Conservation (phyloP, 2,113 vertebrate species). For the Myxocyprinus asiaticus region DNA sequence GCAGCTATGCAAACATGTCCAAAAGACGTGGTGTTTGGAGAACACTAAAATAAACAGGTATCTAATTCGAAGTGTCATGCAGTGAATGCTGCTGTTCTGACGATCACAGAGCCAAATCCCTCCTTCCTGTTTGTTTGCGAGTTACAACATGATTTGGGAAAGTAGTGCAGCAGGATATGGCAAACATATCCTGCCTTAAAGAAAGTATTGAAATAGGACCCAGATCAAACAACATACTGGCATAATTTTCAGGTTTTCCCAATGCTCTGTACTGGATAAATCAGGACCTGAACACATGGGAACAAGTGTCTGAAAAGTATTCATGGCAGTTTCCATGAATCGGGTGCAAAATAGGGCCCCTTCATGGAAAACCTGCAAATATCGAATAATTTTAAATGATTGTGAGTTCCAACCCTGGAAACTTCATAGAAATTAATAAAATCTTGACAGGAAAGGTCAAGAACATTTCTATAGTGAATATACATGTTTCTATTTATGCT, state of each 20-base stretch:
- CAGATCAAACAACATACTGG: constrained; percentile 6
- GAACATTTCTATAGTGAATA: no score
- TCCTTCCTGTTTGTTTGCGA: constrained; percentile 4
- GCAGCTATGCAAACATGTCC: background rate
- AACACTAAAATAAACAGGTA: constrained; percentile 12
- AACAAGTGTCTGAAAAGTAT: no score
- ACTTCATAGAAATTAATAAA: no score
- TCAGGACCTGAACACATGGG: background rate
- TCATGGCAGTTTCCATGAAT: no score
- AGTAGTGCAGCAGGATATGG: constrained; percentile 16
- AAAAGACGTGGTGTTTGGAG: background rate
- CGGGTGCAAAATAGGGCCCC: no score
- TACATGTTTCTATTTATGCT: no score
- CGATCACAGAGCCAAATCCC: constrained; percentile 2
- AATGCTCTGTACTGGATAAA: background rate
- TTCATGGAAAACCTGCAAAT: no score
- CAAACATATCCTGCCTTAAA: constrained; percentile 24
- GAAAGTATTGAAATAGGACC: constrained; percentile 14
- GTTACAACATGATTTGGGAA: constrained; percentile 17
- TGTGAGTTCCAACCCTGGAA: no score
- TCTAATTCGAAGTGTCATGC: background rate
- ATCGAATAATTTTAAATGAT: no score
- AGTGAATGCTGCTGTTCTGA: no score
- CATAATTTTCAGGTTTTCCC: background rate
- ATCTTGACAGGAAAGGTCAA: no score